Conservation (phyloP, 2,888 invertebrate genomes). For the Ectemnius cavifrons region DNA sequence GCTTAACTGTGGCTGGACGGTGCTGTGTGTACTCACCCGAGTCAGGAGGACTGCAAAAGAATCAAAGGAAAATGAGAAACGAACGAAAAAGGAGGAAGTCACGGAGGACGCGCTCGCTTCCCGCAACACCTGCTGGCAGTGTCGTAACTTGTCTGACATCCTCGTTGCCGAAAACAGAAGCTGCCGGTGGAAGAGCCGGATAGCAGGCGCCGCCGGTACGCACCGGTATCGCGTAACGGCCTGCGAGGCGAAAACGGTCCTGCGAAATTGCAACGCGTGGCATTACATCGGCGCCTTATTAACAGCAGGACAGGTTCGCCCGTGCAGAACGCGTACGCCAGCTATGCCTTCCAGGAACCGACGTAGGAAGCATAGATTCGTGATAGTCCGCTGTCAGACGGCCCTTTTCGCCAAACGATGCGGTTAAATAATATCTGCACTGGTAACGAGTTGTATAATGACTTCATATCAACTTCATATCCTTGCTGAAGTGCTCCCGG, state of each 20-base stretch:
- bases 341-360: constrained; percentile 21
- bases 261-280: constrained; percentile 57
- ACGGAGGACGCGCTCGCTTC: background rate
- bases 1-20: constrained; percentile 7
- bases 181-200: constrained; percentile 52
- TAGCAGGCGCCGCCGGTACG: constrained; percentile 43
- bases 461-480: no score
- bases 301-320: constrained; percentile 33
- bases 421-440: no score
- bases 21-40: background rate
- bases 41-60: constrained; percentile 12
- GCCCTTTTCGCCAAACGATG: background rate
- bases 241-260: constrained; percentile 53
- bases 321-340: background rate
- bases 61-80: constrained; percentile 19
- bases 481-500: no score
- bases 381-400: background rate
- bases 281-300: constrained; percentile 60
- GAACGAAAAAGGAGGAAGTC: constrained; percentile 25
- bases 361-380: constrained; percentile 25
- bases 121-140: constrained; percentile 57
- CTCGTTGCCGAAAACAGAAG: constrained; percentile 72
- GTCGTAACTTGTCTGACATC: constrained; percentile 66
- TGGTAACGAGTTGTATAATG: no score
- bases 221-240: constrained; percentile 54